Conservation (phyloP, 1,140 invertebrate species). For the Dendrolimus punctatus region DNA sequence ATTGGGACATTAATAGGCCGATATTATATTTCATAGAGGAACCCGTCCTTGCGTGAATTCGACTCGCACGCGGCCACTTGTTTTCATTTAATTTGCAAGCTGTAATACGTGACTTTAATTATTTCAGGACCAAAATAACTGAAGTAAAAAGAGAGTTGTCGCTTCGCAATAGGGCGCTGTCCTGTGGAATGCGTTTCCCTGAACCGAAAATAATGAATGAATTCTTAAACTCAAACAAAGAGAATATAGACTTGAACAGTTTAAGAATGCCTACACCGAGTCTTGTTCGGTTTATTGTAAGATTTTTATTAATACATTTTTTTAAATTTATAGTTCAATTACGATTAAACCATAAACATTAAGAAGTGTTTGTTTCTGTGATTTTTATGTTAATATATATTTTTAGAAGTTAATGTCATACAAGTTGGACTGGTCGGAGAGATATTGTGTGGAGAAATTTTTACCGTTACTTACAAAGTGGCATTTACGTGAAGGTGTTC, state of each 20-base stretch:
- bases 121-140: constrained; percentile 72
- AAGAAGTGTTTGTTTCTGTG: not conserved
- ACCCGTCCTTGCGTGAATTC: too few species aligned
- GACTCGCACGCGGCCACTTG: too few species aligned
- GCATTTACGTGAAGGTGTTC: constrained; percentile 47
- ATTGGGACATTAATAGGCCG: too few species aligned
- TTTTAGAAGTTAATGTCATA: constrained; percentile 76
- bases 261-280: constrained; percentile 77
- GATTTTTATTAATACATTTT: constrained; percentile 9
- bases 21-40: too few species aligned
- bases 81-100: too few species aligned
- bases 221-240: constrained; percentile 73
- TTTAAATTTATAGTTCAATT: not conserved
- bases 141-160: constrained; percentile 78
- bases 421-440: constrained; percentile 81
- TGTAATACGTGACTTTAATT: not conserved
- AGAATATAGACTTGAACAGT: constrained; percentile 62
- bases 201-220: constrained; percentile 83
- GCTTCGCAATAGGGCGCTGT: constrained; percentile 79
- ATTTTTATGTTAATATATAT: constrained; percentile 1
- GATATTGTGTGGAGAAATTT: constrained; percentile 84
- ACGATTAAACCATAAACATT: too few species aligned
- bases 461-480: constrained; percentile 81
- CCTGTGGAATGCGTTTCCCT: constrained; percentile 77
- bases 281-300: constrained; percentile 79